These are phyloP conservation scores for Cerastis rubricosa DNA, from an alignment of 2,888 invertebrate genomes.

Conservation along the genomic window DNA sequence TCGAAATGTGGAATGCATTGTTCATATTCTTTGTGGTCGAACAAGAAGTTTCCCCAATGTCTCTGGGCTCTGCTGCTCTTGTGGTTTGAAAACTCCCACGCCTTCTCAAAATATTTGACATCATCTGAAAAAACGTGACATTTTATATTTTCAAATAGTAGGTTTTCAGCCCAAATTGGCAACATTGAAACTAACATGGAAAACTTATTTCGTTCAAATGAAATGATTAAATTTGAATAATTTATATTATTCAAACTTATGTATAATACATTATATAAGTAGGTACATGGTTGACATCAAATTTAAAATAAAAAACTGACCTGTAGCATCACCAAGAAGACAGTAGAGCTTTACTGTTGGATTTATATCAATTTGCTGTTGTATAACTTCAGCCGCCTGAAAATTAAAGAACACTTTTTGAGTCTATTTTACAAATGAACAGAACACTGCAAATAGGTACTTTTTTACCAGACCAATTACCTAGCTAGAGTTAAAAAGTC, in stretches of 20 bases:
- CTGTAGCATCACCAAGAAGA: conserved; percentile 96
- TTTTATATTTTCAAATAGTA: conserved; percentile 13
- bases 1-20: conserved; percentile 95
- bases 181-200: neutral
- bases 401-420: conserved; percentile 57
- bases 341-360: conserved; percentile 97
- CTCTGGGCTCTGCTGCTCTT: conserved; percentile 96
- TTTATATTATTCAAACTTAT: too few relatives aligned
- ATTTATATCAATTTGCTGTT: conserved; percentile 94
- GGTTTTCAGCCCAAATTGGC: neutral
- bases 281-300: neutral
- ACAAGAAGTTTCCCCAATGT: conserved; percentile 96
- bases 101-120: conserved; percentile 95
- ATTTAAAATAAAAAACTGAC: conserved; percentile 67
- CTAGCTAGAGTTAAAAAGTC: neutral
- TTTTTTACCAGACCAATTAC: too few relatives aligned
- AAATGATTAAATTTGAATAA: neutral
- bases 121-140: conserved; percentile 90
- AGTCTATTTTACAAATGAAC: neutral
- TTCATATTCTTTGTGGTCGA: conserved; percentile 93
- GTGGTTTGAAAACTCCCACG: conserved; percentile 96
- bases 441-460: neutral
- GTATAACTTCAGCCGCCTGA: conserved; percentile 96
- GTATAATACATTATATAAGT: neutral
- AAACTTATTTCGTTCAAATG: neutral